Evolutionary conservation across 2,888 invertebrate species (phyloP).

Genomic region (Cryptus armator): DNA sequence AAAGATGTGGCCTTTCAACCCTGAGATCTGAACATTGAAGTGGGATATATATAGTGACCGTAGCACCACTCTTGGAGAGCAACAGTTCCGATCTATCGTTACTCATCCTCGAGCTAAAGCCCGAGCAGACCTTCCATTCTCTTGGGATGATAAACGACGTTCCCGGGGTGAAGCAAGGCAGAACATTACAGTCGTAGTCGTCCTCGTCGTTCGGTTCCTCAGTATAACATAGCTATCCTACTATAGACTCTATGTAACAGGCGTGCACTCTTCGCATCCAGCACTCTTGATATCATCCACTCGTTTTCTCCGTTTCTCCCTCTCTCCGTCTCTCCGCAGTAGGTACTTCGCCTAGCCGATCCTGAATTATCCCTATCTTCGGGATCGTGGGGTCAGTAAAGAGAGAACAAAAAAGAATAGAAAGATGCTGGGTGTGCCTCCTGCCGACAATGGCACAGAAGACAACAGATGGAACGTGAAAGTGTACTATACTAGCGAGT

Average conservation of each 20-base stretch:
- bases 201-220: conserved; percentile 59
- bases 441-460: conserved; percentile 44
- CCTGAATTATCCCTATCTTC: conserved; percentile 59
- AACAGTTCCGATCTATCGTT: conserved; percentile 76
- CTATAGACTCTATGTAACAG: conserved; percentile 39
- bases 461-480: conserved; percentile 42
- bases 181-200: conserved; percentile 75
- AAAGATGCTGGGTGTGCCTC: conserved; percentile 60
- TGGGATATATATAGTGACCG: conserved; percentile 8
- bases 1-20: not conserved
- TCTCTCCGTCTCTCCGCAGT: conserved; percentile 43
- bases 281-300: conserved; percentile 49
- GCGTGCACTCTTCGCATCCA: conserved; percentile 35
- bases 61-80: conserved; percentile 68
- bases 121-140: conserved; percentile 72
- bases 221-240: conserved; percentile 28
- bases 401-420: conserved; percentile 60
- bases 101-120: conserved; percentile 67
- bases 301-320: conserved; percentile 38
- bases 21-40: conserved; percentile 18
- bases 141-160: conserved; percentile 76
- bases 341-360: conserved; percentile 37
- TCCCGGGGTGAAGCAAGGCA: conserved; percentile 74
- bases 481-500: conserved; percentile 16
- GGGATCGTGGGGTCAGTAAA: conserved; percentile 55